Evolutionary conservation across 2,888 invertebrate species (phyloP).

Genomic region (Heliothis peltigera): DNA sequence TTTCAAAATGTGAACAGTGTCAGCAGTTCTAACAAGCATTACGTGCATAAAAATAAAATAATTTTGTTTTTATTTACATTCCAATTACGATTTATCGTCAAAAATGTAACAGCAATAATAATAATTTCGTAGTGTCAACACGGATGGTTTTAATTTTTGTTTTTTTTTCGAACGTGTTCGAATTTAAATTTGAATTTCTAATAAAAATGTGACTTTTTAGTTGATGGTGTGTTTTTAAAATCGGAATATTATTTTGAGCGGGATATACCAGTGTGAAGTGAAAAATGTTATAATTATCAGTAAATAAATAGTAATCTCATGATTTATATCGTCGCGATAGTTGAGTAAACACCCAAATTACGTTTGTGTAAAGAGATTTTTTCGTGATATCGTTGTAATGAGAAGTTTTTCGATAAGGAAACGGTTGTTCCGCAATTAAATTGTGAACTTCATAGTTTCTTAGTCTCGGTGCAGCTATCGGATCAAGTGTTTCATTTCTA

Average conservation of each 20-base stretch:
- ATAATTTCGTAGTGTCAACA: conserved; percentile 15
- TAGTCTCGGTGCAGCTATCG: conserved; percentile 48
- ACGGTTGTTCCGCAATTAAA: conserved; percentile 47
- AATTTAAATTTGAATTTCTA: neutral
- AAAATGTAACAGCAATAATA: conserved; percentile 35
- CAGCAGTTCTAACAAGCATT: conserved; percentile 9
- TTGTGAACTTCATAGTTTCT: conserved; percentile 37
- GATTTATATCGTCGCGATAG: conserved; percentile 29
- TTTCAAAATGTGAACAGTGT: conserved; percentile 52
- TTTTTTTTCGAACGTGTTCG: conserved; percentile 16
- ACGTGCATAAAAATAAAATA: conserved; percentile 3
- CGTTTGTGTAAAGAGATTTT: conserved; percentile 53
- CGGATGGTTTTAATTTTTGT: neutral
- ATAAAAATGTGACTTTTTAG: conserved; percentile 35
- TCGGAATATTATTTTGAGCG: conserved; percentile 5
- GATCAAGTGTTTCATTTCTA: conserved; percentile 34
- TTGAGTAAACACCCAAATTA: conserved; percentile 46
- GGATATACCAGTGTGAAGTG: conserved; percentile 30
- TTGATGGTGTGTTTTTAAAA: conserved; percentile 16
- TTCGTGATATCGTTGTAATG: conserved; percentile 34
- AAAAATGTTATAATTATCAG: conserved; percentile 47
- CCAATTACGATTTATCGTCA: conserved; percentile 12
- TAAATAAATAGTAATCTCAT: conserved; percentile 26
- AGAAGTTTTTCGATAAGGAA: conserved; percentile 59
- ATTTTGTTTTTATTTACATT: conserved; percentile 22